These are phyloP conservation scores for Pherbina coryleti DNA, from an alignment of 2,888 invertebrate genomes.

Conservation along the genomic window DNA sequence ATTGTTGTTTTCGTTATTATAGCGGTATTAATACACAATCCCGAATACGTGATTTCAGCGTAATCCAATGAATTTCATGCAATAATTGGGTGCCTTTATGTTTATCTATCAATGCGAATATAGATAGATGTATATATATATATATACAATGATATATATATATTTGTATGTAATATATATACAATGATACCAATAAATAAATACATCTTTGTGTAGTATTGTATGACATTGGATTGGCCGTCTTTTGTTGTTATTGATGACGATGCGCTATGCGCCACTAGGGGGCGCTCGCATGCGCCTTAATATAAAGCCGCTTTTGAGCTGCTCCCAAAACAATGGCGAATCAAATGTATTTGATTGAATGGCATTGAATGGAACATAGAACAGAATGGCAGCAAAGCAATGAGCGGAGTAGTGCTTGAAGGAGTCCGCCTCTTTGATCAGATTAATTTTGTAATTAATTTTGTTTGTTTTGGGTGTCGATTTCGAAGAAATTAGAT, in stretches of 20 bases:
- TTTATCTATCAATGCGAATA: not conserved
- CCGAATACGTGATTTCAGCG: constrained; percentile 55
- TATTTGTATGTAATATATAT: not conserved
- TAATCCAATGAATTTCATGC: constrained; percentile 56
- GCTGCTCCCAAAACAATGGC: not conserved
- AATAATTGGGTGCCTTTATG: constrained; percentile 52
- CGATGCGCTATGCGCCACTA: too few species aligned
- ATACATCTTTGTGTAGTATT: too few species aligned
- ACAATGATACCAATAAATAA: not conserved
- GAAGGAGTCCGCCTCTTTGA: not conserved
- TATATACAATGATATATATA: not conserved
- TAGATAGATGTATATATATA: not conserved
- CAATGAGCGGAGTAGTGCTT: not conserved
- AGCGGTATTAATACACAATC: constrained; percentile 40
- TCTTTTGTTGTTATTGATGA: not conserved
- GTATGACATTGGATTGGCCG: too few species aligned
- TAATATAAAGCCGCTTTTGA: not conserved
- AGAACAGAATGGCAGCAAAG: not conserved
- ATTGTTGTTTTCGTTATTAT: constrained; percentile 2
- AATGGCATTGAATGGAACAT: not conserved
- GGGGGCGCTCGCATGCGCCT: not conserved
- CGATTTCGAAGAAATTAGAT: too few species aligned
- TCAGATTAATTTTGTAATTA: not conserved
- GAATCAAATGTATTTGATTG: constrained; percentile 10
- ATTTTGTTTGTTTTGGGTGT: too few species aligned